phyloP scores from a whole-genome alignment of 2,888 invertebrate species.

The Teleiodes luculella region DNA sequence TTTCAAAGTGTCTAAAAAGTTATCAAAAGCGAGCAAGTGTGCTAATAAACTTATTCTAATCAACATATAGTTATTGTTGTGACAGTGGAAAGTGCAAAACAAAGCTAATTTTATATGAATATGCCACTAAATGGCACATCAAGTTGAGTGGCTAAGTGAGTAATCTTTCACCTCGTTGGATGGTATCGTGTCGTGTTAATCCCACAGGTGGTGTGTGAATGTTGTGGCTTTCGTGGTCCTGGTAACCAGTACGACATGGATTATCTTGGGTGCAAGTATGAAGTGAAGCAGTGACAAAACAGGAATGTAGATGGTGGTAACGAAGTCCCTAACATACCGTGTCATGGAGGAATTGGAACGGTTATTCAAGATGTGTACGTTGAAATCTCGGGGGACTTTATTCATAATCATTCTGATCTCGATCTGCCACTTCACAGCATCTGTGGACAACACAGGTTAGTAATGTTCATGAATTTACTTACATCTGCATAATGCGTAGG shows the following conservation, averaged over 20 bases:
- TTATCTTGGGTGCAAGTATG: slow-evolving; percentile 18
- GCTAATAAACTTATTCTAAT: slow-evolving; percentile 16
- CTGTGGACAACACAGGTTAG: slow-evolving; percentile 59
- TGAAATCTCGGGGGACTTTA: slow-evolving; percentile 42
- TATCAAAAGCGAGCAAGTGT: slow-evolving; percentile 27
- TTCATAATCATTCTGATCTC: slow-evolving; percentile 38
- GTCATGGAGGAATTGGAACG: slow-evolving; percentile 72
- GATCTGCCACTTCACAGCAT: slow-evolving; percentile 35
- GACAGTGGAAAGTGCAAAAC: slow-evolving; percentile 20
- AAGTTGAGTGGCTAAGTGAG: slow-evolving; percentile 73
- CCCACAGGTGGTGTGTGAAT: slow-evolving; percentile 64
- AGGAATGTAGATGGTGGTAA: slow-evolving; percentile 20
- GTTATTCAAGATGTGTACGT: slow-evolving; percentile 60
- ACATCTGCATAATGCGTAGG: not conserved
- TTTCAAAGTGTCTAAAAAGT: slow-evolving; percentile 54
- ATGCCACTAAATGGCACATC: slow-evolving; percentile 37
- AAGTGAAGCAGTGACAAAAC: slow-evolving; percentile 21
- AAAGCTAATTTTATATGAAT: slow-evolving; percentile 7
- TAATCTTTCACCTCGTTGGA: slow-evolving; percentile 38
- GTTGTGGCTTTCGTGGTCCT: slow-evolving; percentile 69
- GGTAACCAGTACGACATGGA: slow-evolving; percentile 57
- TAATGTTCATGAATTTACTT: not conserved
- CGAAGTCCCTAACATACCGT: slow-evolving; percentile 29
- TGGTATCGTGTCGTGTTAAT: slow-evolving; percentile 47
- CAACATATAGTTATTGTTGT: slow-evolving; percentile 10